Evolutionary conservation across 2,888 invertebrate genomes (phyloP).

Genomic region (Plusia festucae): DNA sequence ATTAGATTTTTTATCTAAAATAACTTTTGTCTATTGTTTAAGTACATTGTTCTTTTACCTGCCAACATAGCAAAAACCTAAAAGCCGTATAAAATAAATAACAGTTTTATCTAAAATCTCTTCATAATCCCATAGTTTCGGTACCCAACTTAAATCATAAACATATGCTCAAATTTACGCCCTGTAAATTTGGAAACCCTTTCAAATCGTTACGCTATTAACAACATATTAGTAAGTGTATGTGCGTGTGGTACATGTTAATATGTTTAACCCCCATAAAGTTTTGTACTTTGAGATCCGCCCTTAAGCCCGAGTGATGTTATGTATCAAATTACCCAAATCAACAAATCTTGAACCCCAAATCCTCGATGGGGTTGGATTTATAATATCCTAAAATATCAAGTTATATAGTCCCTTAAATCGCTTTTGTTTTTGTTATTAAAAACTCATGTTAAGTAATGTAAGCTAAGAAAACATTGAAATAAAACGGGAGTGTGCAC

Average conservation of each 20-base stretch:
- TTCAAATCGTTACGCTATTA: constrained; percentile 1
- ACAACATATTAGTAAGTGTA: neutral
- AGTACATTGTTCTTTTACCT: too few relatives aligned
- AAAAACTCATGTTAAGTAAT: neutral
- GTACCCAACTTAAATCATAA: neutral
- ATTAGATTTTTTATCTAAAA: too few relatives aligned
- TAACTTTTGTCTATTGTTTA: too few relatives aligned
- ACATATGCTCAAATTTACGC: neutral
- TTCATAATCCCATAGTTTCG: neutral
- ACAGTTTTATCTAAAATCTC: neutral
- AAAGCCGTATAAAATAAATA: neutral
- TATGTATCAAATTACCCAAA: constrained; percentile 46
- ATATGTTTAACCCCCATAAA: neutral
- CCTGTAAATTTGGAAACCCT: neutral
- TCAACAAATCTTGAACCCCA: constrained; percentile 44
- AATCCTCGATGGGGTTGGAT: constrained; percentile 41
- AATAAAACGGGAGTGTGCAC: too few relatives aligned
- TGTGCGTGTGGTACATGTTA: neutral
- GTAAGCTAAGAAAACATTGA: neutral
- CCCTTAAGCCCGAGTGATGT: constrained; percentile 11
- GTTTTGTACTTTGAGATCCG: constrained; percentile 12
- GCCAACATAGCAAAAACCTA: too few relatives aligned
- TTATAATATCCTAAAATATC: constrained; percentile 51
- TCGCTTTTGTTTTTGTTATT: constrained; percentile 21
- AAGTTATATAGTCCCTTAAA: constrained; percentile 23